These are phyloP conservation scores for Miltochrista miniata DNA, from an alignment of 2,888 invertebrate genomes.

Conservation along the genomic window DNA sequence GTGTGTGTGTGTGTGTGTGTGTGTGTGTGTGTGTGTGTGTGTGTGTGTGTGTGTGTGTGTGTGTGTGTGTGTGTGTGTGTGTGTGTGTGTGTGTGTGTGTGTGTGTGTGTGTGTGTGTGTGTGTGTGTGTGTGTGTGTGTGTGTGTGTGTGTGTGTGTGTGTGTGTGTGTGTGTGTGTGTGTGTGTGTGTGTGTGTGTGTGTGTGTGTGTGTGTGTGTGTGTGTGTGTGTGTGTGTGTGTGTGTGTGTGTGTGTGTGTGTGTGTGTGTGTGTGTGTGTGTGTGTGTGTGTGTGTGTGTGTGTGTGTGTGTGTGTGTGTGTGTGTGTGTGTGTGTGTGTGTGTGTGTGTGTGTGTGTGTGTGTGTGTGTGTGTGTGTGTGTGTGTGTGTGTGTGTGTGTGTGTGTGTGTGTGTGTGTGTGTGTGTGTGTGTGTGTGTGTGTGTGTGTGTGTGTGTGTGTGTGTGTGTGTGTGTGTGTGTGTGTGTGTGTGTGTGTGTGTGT, in stretches of 20 bases:
- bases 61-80: constrained; percentile 14
- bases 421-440: constrained; percentile 4
- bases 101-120: constrained; percentile 9
- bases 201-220: constrained; percentile 13
- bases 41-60: constrained; percentile 5
- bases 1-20: neutral
- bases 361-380: constrained; percentile 15
- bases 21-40: neutral
- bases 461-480: constrained; percentile 3
- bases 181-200: constrained; percentile 13
- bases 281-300: constrained; percentile 15
- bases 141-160: constrained; percentile 15
- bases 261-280: constrained; percentile 15
- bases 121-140: constrained; percentile 13
- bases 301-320: constrained; percentile 13
- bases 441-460: constrained; percentile 3
- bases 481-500: too few relatives aligned
- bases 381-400: constrained; percentile 14
- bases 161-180: constrained; percentile 12
- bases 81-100: constrained; percentile 13
- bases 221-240: constrained; percentile 13
- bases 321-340: constrained; percentile 15
- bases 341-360: constrained; percentile 5
- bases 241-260: constrained; percentile 12
- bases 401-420: constrained; percentile 7